Conservation (phyloP, 2,888 invertebrate genomes). For the Tipula lateralis region DNA sequence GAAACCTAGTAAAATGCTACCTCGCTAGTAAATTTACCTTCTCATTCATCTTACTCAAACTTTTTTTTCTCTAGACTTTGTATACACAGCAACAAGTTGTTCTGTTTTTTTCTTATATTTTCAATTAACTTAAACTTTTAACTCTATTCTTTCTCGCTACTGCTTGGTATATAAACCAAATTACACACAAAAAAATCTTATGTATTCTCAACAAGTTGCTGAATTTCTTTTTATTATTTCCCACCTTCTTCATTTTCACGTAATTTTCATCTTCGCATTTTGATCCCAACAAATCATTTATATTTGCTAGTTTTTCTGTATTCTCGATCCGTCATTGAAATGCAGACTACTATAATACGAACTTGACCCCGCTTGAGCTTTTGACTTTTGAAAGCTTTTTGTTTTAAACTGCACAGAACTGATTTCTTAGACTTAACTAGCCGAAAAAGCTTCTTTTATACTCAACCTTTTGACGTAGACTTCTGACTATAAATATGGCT, state of each 20-base stretch:
- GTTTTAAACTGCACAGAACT: no score
- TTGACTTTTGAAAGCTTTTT: no score
- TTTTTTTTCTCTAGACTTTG: not conserved
- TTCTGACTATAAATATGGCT: no score
- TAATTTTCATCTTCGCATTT: not conserved
- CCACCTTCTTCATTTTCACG: not conserved
- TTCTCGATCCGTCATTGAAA: not conserved
- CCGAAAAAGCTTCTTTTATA: no score
- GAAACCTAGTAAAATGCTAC: not conserved
- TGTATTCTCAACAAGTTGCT: not conserved
- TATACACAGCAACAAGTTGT: not conserved
- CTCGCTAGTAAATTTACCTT: not conserved
- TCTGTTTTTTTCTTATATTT: not conserved
- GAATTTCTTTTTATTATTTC: not conserved
- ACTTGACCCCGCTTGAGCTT: no score
- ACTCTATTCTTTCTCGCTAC: not conserved
- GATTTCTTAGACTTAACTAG: no score
- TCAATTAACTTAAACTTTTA: slow-evolving; percentile 9
- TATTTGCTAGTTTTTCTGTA: not conserved
- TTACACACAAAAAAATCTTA: not conserved
- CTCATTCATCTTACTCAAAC: not conserved
- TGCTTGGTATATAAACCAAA: not conserved
- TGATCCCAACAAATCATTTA: not conserved
- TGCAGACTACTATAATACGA: no score
- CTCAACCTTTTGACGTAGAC: no score